Percentiles rank a stretch among this genome's conserved stretches.
Evolutionary conservation across 2,797 vertebrate species (phyloP).

Genomic region (Heliangelus exortis): DNA sequence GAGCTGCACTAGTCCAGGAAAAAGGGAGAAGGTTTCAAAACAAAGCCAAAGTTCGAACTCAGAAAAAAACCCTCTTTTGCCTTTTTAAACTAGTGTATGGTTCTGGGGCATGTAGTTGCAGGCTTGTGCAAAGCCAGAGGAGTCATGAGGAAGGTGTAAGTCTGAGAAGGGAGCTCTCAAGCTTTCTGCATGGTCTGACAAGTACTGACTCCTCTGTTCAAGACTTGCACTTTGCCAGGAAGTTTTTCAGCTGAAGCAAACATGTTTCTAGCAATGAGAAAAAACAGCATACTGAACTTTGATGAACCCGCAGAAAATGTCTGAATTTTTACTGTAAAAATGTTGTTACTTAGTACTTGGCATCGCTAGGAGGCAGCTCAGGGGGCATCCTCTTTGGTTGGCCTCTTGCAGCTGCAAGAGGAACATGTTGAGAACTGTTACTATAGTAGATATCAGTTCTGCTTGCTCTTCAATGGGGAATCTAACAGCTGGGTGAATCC

Average conservation of each 20-base stretch:
- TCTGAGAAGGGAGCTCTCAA: background rate
- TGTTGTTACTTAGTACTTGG: background rate
- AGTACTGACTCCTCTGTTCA: background rate
- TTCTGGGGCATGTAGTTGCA: conserved; percentile 12
- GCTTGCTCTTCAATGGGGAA: background rate
- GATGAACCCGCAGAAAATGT: background rate
- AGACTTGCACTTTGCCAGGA: conserved; percentile 7
- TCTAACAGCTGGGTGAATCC: background rate
- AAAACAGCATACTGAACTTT: conserved; percentile 13
- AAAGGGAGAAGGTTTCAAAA: conserved; percentile 46
- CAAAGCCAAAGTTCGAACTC: conserved; percentile 47
- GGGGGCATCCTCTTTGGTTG: background rate
- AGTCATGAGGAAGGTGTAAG: background rate
- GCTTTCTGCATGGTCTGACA: background rate
- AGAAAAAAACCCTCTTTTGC: background rate
- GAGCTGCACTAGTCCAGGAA: conserved; percentile 30
- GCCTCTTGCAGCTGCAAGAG: background rate
- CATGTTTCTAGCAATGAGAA: background rate
- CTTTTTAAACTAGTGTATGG: background rate
- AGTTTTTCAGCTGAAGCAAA: conserved; percentile 22
- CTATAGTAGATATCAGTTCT: background rate
- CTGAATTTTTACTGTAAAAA: background rate
- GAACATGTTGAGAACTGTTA: background rate
- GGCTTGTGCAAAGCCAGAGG: background rate
- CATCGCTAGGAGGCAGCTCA: background rate